These are phyloP conservation scores for Caenorhabditis brenneri DNA, from an alignment of 1,140 invertebrate genomes.

Conservation along the genomic window DNA sequence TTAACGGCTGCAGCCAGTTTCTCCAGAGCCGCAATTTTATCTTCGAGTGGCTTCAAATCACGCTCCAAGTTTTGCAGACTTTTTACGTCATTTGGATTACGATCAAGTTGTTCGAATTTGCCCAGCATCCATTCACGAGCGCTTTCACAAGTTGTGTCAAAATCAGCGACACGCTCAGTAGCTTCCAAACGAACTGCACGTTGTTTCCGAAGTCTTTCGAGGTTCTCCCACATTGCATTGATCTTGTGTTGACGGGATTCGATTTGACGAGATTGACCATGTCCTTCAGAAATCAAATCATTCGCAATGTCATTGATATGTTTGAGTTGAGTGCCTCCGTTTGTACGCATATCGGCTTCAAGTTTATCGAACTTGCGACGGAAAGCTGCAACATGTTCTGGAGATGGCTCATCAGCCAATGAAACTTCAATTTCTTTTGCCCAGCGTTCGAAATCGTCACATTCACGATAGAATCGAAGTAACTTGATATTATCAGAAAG, in stretches of 20 bases:
- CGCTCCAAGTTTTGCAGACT: slow-evolving; percentile 76
- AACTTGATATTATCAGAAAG: slow-evolving; percentile 89
- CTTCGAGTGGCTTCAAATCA: slow-evolving; percentile 66
- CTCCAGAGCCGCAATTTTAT: slow-evolving; percentile 65
- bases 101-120: slow-evolving; percentile 47
- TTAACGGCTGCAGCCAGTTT: slow-evolving; percentile 76
- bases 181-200: slow-evolving; percentile 82
- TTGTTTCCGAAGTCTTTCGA: slow-evolving; percentile 85
- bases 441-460: slow-evolving; percentile 96
- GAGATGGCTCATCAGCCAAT: slow-evolving; percentile 82
- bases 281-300: slow-evolving; percentile 83
- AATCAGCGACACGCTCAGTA: slow-evolving; percentile 83
- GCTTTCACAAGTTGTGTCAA: slow-evolving; percentile 89
- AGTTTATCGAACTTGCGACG: slow-evolving; percentile 47
- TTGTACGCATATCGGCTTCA: slow-evolving; percentile 75
- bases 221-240: slow-evolving; percentile 77
- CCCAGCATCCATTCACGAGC: slow-evolving; percentile 89
- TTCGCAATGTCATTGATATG: slow-evolving; percentile 86
- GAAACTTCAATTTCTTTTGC: slow-evolving; percentile 92
- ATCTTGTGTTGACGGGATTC: slow-evolving; percentile 82
- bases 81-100: slow-evolving; percentile 50
- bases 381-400: slow-evolving; percentile 85
- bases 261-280: slow-evolving; percentile 87
- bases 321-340: slow-evolving; percentile 83
- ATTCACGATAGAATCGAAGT: slow-evolving; percentile 93